Percentiles rank a stretch among this genome's conserved stretches.
Evolutionary conservation across 2,113 vertebrate species (phyloP).

Genomic region (Morone saxatilis): DNA sequence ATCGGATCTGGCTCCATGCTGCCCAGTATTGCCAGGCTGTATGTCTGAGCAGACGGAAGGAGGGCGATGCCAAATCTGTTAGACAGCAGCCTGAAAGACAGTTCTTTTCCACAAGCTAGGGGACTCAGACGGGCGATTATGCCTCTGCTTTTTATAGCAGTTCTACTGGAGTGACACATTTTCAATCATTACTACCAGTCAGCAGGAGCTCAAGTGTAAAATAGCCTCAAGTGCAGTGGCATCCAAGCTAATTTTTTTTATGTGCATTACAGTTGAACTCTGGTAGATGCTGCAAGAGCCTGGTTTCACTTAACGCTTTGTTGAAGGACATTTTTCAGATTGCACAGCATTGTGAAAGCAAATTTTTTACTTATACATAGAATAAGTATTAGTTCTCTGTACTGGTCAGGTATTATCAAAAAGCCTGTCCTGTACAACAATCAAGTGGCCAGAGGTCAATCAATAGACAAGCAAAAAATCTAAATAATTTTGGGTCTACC

Average conservation of each 20-base stretch:
- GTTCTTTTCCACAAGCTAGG: conserved; percentile 52
- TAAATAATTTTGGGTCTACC: not conserved
- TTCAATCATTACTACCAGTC: conserved; percentile 56
- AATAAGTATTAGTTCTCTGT: not conserved
- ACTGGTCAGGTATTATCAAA: not conserved
- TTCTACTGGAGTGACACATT: conserved; percentile 52
- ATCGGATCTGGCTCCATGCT: conserved; percentile 67
- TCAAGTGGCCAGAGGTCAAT: not conserved
- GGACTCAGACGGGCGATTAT: conserved; percentile 20
- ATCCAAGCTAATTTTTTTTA: conserved; percentile 11
- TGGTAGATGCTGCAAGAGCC: not conserved
- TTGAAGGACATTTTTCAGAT: not conserved
- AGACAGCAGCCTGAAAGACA: conserved; percentile 44
- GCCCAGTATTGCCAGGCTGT: conserved; percentile 43
- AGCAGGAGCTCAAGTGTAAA: conserved; percentile 59
- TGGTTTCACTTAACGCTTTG: conserved; percentile 17
- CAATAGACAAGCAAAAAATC: not conserved
- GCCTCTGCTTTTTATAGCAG: conserved; percentile 66
- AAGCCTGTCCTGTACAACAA: not conserved
- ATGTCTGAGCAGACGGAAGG: conserved; percentile 44
- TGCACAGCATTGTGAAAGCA: not conserved
- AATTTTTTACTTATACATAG: not conserved
- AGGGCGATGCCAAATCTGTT: conserved; percentile 57
- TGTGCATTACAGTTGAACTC: conserved; percentile 22
- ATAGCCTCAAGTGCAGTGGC: conserved; percentile 22